Base-by-base conservation (phyloP, 2,888 invertebrate species). In the Hypselothyrea guttata region DNA sequence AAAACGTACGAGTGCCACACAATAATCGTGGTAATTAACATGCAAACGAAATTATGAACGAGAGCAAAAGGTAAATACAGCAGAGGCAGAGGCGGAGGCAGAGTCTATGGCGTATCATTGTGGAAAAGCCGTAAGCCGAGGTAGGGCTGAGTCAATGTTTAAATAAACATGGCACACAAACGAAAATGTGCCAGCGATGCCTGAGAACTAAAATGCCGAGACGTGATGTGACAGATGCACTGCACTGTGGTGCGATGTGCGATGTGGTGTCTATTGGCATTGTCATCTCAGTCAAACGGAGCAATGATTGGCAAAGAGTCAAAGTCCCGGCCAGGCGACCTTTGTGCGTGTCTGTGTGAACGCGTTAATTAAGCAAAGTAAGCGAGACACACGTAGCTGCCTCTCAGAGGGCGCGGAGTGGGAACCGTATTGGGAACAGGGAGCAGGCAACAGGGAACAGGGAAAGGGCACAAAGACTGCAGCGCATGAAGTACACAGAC, bases 231-330 rank as follows among this genome's bases (percentile, higher is more conserved):
- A 84, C 76, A 79, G 74, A 71, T 75, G 68, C 55, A 34, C 12
- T 30, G 31, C 38, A 67, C 53, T 59, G 69, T 47, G 60, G 33
- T 33, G 58, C 49, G 27, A 27, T 34, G 34, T 30, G 30, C 16
- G 75, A 31, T 64, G 71, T 52, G 64, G 66, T 67, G 66, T 83
- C 71, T 71, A 61, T 72, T 77, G 75, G 54, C 77, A 67, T 73
- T 79, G 73, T 70, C 84, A 77, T 64, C 69, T 65, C 57, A 47
- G 51, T 31, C 35, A 38, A 34, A n/a, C 52, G 53, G 70, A 61
- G 83, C 79, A 85, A 85, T 85, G 85, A 79, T 83, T 85, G 83
- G 79, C 85, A 83, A 81, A 84, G 77, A 84, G 75, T 83, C 83
- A 84, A 84, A 83, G 77, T 63, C 62, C 60, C 64, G 75, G 60